Evolutionary conservation across 53 echinoderm and acorn worm species (phyloP).

Genomic region (Patiria pectinifera): DNA sequence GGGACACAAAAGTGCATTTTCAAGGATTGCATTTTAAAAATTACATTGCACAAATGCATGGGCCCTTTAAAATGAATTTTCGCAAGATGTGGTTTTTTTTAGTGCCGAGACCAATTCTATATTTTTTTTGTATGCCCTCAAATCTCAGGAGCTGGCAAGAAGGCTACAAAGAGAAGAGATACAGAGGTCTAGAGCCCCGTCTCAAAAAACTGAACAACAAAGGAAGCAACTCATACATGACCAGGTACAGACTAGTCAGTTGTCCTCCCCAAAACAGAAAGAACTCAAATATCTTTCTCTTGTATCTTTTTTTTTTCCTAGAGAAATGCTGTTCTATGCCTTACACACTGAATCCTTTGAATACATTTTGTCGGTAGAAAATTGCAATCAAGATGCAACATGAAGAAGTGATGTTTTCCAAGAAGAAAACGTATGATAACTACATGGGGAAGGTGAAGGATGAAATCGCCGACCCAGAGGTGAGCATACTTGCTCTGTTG

Average conservation of each 20-base stretch:
- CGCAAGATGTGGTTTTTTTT: neutral
- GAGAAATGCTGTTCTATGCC: too few relatives aligned
- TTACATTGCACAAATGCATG: too few relatives aligned
- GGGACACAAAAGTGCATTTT: too few relatives aligned
- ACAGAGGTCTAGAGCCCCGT: slow-evolving; percentile 67
- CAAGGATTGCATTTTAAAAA: too few relatives aligned
- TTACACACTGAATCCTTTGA: neutral
- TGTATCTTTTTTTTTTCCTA: too few relatives aligned
- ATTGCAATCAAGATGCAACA: slow-evolving; percentile 96
- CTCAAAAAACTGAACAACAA: slow-evolving; percentile 59
- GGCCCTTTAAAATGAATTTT: too few relatives aligned
- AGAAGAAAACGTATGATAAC: slow-evolving; percentile 71
- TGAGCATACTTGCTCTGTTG: slow-evolving; percentile 22
- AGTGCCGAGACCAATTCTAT: neutral
- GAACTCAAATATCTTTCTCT: too few relatives aligned
- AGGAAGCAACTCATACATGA: slow-evolving; percentile 69
- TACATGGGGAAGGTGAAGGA: slow-evolving; percentile 71
- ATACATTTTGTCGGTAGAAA: slow-evolving; percentile 57
- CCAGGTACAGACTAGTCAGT: slow-evolving; percentile 45
- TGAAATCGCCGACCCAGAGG: slow-evolving; percentile 83
- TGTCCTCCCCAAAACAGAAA: neutral
- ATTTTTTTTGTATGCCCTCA: neutral
- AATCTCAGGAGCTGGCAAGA: slow-evolving; percentile 76
- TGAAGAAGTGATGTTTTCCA: slow-evolving; percentile 92
- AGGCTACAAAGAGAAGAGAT: slow-evolving; percentile 78